Evolutionary conservation across 2,113 vertebrate genomes (phyloP), one percentile per base, ranked within the genome.

Genomic region (Mugil cephalus): DNA sequence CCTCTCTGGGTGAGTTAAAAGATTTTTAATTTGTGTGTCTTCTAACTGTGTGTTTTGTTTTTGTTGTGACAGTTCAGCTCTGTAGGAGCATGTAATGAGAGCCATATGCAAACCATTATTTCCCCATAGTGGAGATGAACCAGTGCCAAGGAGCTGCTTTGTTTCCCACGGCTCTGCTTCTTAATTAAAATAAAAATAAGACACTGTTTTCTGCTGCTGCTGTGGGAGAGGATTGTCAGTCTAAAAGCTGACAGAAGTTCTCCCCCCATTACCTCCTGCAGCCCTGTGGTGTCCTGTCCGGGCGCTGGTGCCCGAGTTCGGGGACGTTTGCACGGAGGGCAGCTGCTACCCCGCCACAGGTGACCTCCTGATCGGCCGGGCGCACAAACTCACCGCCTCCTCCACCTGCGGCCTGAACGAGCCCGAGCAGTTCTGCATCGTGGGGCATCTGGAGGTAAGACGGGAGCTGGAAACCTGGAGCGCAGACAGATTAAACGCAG

Each of bases 271-370:
- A n/a, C n/a, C 24, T 30, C 3, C 18, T 53, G 62, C 86, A 95
- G 95, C 82, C 34, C 80, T 96, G 43, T 93, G 88, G 54, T 19
- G 67, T 70, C 78, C 82, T 18, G 43, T 35, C 36, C 43, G 73
- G 50, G 89, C 93, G 0, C 94, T 93, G 81, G 79, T 91, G 13
- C 96, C 97, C 0, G 95, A 96, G 35, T 94, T 94, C 64, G 94
- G 93, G 77, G 95, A 96, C 51, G 93, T 94, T 45, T 99, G 97
- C 75, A 95, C 95, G 0, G 95, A 98, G 77, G 96, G 97, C 24
- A 99, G 97, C 88, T 98, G 97, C 82, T 97, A 99, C 80, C 97
- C 97, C 0, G 96, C 96, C 89, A 99, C 96, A 0, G 97, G 97
- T 3, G 96, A 98, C 91, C 94, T 99, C 70, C 91, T 99, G 69